Evolutionary conservation across 2,888 invertebrate genomes (phyloP).

Genomic region (Drosophila nigricruria): DNA sequence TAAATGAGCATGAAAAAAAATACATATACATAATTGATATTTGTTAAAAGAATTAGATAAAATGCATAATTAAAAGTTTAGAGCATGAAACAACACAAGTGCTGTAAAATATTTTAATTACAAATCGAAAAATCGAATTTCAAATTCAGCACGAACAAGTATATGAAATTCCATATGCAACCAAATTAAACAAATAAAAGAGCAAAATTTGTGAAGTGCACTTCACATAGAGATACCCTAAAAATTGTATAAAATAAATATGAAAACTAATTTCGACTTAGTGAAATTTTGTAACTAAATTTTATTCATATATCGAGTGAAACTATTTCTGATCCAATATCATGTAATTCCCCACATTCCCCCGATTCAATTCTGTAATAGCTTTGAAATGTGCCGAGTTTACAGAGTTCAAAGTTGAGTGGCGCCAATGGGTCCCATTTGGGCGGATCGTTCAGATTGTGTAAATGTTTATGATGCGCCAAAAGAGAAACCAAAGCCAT

Average conservation of each 20-base stretch:
- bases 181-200: not conserved
- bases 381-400: slow-evolving; percentile 51
- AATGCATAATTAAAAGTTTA: not conserved
- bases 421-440: slow-evolving; percentile 21
- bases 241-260: not conserved
- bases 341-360: slow-evolving; percentile 2
- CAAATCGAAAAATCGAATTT: not conserved
- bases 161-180: not conserved
- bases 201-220: no score
- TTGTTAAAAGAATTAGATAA: not conserved
- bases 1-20: not conserved
- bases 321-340: not conserved
- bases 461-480: slow-evolving; percentile 64
- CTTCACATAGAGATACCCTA: not conserved
- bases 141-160: not conserved
- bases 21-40: not conserved
- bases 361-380: slow-evolving; percentile 7
- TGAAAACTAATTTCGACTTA: not conserved
- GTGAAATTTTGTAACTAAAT: not conserved
- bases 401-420: slow-evolving; percentile 10
- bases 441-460: slow-evolving; percentile 51
- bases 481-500: slow-evolving; percentile 51
- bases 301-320: not conserved
- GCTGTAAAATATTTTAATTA: slow-evolving; percentile 3
- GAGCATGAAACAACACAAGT: not conserved